phyloP scores from a whole-genome alignment of 2,113 vertebrate species.

The Chinchilla lanigera region DNA sequence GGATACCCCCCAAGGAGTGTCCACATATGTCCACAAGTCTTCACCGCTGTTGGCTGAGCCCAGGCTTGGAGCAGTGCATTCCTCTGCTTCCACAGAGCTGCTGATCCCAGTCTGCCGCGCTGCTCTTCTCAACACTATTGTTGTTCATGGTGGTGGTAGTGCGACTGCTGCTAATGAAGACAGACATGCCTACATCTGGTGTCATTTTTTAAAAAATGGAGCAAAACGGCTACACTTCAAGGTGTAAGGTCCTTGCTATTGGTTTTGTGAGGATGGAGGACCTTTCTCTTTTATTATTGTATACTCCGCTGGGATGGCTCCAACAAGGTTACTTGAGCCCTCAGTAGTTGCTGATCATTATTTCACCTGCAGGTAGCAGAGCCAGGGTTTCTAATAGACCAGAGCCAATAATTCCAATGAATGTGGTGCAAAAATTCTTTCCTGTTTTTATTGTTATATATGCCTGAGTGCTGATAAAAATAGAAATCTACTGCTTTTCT shows the following conservation, averaged over 20 bases:
- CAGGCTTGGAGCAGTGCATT: background rate
- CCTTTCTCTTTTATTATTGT: slow-evolving; percentile 19
- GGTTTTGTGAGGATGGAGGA: background rate
- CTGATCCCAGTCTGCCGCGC: background rate
- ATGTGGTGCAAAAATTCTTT: background rate
- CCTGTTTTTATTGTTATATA: background rate
- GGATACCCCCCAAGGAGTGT: background rate
- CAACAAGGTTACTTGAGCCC: background rate
- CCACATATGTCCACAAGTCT: background rate
- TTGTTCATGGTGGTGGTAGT: background rate
- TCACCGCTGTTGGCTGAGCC: background rate
- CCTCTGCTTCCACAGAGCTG: background rate
- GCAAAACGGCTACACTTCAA: background rate
- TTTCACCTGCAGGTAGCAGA: background rate
- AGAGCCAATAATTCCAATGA: background rate
- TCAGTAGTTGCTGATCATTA: background rate
- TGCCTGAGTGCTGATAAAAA: background rate
- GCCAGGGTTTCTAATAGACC: background rate
- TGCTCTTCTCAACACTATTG: background rate
- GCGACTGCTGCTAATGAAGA: background rate
- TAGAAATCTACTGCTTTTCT: background rate
- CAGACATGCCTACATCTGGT: background rate
- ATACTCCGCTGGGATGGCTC: background rate
- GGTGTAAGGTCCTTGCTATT: background rate
- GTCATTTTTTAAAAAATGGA: background rate